A percentile compares a stretch with the other conserved stretches of the same genome.
Conservation (phyloP, 2,888 invertebrate species). For the Eupithecia insigniata region DNA sequence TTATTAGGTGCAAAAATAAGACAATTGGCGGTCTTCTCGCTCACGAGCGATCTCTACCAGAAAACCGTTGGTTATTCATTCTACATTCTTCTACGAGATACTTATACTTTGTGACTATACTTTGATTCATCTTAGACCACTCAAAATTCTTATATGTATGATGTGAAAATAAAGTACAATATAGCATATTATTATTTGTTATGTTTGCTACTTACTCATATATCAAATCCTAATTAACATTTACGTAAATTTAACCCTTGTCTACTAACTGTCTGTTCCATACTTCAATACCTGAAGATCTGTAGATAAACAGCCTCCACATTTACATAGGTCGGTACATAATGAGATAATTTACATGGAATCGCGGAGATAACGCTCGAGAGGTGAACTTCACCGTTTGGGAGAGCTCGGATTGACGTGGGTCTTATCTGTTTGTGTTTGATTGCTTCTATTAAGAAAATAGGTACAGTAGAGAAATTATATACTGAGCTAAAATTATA, state of each 20-base stretch:
- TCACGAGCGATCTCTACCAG: no score
- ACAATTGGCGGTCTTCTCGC: no score
- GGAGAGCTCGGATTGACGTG: neutral
- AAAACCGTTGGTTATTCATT: no score
- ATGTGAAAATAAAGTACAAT: no score
- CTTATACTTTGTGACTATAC: no score
- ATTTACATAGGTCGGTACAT: constrained; percentile 7
- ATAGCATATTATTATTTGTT: neutral
- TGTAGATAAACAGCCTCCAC: neutral
- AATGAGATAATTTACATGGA: constrained; percentile 5
- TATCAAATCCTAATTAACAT: neutral
- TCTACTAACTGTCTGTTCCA: neutral
- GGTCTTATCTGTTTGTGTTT: constrained; percentile 8
- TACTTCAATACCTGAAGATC: constrained; percentile 7
- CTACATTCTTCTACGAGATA: no score
- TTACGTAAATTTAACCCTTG: constrained; percentile 3
- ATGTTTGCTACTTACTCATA: neutral
- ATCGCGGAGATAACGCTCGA: neutral
- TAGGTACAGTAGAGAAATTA: neutral
- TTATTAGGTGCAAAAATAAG: no score
- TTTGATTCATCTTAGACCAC: no score
- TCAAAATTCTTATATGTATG: no score
- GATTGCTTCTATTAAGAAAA: constrained; percentile 1
- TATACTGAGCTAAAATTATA: neutral
- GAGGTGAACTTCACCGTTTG: constrained; percentile 7